Evolutionary conservation across 2,113 vertebrate genomes (phyloP), one percentile per base, ranked within the genome.

Genomic region (Zingel zingel): DNA sequence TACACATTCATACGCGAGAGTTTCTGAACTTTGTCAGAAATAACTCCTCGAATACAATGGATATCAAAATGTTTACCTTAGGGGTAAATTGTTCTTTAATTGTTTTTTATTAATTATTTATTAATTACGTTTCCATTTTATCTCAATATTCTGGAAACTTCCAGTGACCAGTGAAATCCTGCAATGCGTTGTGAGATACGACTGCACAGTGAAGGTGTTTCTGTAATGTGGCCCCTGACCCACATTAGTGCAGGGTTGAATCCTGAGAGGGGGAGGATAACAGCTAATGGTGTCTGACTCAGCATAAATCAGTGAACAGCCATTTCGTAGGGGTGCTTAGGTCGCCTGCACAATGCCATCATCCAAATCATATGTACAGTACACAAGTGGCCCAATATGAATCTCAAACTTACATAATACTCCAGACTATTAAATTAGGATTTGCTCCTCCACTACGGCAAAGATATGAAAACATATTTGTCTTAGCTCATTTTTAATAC

Each of bases 221-320:
- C 67, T 79, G 65, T 84, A 86, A 88, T 79, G 77, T 86, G 85
- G 80, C 86, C 87, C 82, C 75, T 91, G 91, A 91, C 88, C 88
- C 84, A 86, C 86, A 89, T 91, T 89, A 91, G 82, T 71, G 81
- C 70, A 56, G 76, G 86, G 80, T 75, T 75, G 84, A 74, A 81
- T 86, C 88, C 86, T 86, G 82, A 88, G 88, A 90, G 91, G 69
- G 39, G n/a, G 61, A 70, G 68, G 77, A 90, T 81, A 89, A 86
- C 64, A 83, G 85, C 75, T 92, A 91, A 91, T 91, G 92, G 90
- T 70, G 68, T 90, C 87, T 92, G 87, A 92, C 86, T 91, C 91
- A 88, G 88, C 92, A 85, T 65, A 83, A 85, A 81, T 77, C 67
- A 64, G 75, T 33, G 71, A 79, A 73, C 81, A 83, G 83, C 74